These are phyloP conservation scores for Ligdia adustata DNA, from an alignment of 2,888 invertebrate genomes.

Conservation along the genomic window DNA sequence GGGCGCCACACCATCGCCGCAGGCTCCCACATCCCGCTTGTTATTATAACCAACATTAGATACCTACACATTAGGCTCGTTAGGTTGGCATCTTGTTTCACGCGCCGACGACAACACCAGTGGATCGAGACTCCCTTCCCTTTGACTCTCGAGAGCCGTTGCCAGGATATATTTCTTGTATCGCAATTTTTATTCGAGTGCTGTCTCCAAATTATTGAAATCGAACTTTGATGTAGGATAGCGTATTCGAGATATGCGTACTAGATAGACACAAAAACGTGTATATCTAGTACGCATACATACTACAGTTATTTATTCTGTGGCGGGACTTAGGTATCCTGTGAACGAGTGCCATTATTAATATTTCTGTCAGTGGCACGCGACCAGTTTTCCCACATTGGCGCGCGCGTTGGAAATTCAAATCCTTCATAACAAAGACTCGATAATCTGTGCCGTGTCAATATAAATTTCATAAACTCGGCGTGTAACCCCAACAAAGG, in stretches of 20 bases:
- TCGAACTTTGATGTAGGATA: slow-evolving; percentile 46
- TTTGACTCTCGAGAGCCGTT: slow-evolving; percentile 63
- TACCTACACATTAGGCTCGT: slow-evolving; percentile 64
- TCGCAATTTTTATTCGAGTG: slow-evolving; percentile 57
- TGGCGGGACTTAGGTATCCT: not conserved
- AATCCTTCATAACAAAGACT: slow-evolving; percentile 75
- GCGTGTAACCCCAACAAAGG: slow-evolving; percentile 70
- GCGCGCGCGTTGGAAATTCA: slow-evolving; percentile 60
- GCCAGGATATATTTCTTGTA: slow-evolving; percentile 51
- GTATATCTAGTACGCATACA: slow-evolving; percentile 11
- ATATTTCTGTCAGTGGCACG: slow-evolving; percentile 73
- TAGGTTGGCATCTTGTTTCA: slow-evolving; percentile 65
- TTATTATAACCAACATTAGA: slow-evolving; percentile 51
- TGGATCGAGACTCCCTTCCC: slow-evolving; percentile 60
- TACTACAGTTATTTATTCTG: too few relatives aligned
- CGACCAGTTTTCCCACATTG: slow-evolving; percentile 65
- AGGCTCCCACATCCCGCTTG: slow-evolving; percentile 34
- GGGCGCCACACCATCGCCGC: slow-evolving; percentile 40
- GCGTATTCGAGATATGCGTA: too few relatives aligned
- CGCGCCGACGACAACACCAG: slow-evolving; percentile 54
- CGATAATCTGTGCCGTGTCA: slow-evolving; percentile 77
- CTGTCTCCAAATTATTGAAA: slow-evolving; percentile 66
- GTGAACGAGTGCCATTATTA: slow-evolving; percentile 55
- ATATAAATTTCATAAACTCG: slow-evolving; percentile 80
- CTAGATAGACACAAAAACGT: too few relatives aligned